Evolutionary conservation across 2,797 vertebrate genomes (phyloP), one percentile per base, ranked within the genome.

Genomic region (Taeniopygia guttata): DNA sequence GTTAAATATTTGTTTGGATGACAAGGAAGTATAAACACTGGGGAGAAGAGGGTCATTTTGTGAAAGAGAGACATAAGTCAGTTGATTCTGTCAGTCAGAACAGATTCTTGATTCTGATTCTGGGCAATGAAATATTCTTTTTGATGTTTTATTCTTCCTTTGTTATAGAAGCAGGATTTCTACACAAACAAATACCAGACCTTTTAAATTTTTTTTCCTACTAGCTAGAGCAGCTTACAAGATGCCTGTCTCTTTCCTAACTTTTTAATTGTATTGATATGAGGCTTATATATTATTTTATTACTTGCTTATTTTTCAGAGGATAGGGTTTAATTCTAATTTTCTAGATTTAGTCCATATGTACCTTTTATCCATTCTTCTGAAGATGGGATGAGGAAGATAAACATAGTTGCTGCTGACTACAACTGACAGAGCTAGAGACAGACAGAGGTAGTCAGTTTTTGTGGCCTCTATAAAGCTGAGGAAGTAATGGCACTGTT

Each of bases 31-130:
- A 21, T 19, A 51, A 48, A 36, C n/a, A 19, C 11, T 26, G 17
- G 13, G 10, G 21, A 42, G 21, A 58, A 51, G 9, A 1, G 0
- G 25, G 76, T 78, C 0, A 5, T 70, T 72, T 49, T 70, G 27
- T n/a, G 30, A 38, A 88, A 81, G 46, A 62, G 30, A 25, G 7
- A 11, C 32, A 2, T 7, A 66, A 73, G 25, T 84, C 21, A 55
- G 7, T 20, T 67, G 27, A 29, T 69, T 48, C 51, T 56, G 10
- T 64, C 30, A 42, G 11, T 45, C 40, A 74, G 42, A 94, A 73
- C 6, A 70, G 55, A 42, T 89, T 89, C 23, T 60, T 63, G 11
- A n/a, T 49, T 36, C 22, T 64, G n/a, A 25, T 46, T 69, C 34
- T 76, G 51, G 81, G 38, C 42, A 59, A 8, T 55, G 6, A 82